These are phyloP conservation scores for Mycetomoellerius zeteki DNA, from an alignment of 1,140 invertebrate genomes.

Conservation along the genomic window DNA sequence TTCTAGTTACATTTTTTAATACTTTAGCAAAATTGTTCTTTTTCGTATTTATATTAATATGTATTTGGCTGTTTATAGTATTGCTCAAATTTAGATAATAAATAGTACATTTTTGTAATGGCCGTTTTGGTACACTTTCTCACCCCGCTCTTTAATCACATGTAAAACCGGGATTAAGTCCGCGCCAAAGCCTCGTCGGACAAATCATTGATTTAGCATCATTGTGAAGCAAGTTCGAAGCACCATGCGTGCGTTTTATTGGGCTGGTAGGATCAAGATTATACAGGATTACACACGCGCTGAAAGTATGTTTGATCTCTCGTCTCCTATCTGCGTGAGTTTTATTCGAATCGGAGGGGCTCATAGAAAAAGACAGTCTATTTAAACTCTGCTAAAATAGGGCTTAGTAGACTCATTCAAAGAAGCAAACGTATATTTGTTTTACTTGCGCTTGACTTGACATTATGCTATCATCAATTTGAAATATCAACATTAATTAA, in stretches of 20 bases:
- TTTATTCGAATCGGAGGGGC: conserved; percentile 49
- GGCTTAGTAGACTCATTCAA: conserved; percentile 47
- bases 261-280: conserved; percentile 73
- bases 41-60: neutral
- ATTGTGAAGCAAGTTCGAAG: conserved; percentile 68
- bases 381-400: conserved; percentile 36
- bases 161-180: conserved; percentile 79
- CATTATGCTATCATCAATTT: conserved; percentile 4
- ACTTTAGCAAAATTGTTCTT: too few species aligned
- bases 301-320: conserved; percentile 77
- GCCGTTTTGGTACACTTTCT: conserved; percentile 55
- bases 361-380: conserved; percentile 46
- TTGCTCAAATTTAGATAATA: conserved; percentile 1
- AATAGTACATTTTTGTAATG: conserved; percentile 52
- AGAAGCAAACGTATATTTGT: conserved; percentile 21
- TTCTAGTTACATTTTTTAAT: too few species aligned
- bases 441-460: neutral
- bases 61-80: neutral
- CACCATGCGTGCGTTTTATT: conserved; percentile 70
- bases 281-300: conserved; percentile 78
- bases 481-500: conserved; percentile 5
- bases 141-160: conserved; percentile 72
- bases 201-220: conserved; percentile 78
- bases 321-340: conserved; percentile 43
- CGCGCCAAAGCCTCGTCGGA: conserved; percentile 55